Evolutionary conservation across 2,888 invertebrate species (phyloP), one percentile per base, ranked within the genome.

Genomic region (Drosophila falleni): DNA sequence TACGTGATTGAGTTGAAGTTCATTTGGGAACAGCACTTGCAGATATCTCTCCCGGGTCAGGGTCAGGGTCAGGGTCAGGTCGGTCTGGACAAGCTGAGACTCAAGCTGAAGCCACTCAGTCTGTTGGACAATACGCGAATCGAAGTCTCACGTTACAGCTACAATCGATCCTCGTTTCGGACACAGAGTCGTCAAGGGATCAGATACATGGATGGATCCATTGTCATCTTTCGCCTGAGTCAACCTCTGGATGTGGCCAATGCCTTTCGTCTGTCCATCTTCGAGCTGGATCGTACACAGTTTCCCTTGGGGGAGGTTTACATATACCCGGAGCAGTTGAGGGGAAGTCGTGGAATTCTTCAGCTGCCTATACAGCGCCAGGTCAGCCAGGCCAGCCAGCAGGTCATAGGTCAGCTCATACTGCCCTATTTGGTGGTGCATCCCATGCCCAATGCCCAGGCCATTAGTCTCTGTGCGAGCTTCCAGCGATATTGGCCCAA

Each of bases 401-500:
- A 97, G 95, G 95, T 95, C 84, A 94, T 98, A 64, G 98, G 98
- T 64, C 95, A 95, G 86, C 93, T 96, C 19, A 93, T 93, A 50
- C 90, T 95, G 81, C 94, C 95, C 66, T 96, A 95, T 91, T 87
- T 96, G 66, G 92, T 89, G 84, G 70, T 92, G 5, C 79, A 78
- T 10, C 91, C 92, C 3, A 55, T 91, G 71, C 74, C 84, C 3
- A 76, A 75, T 10, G 80, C 89, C 1, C 66, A 70, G 94, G 68
- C 78, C 5, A 96, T 96, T 93, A 95, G 95, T 90, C 95, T 98
- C 94, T 94, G 95, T 86, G 94, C 95, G 11, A 96, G 97, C 5
- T 97, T 96, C 90, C 95, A 96, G 8, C 95, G 96, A 78, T 95
- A 97, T 91, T 98, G 98, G 98, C 96, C 97, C 82, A 95, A 95